phyloP scores from a whole-genome alignment of 2,113 vertebrate genomes.

The Tragelaphus scriptus region DNA sequence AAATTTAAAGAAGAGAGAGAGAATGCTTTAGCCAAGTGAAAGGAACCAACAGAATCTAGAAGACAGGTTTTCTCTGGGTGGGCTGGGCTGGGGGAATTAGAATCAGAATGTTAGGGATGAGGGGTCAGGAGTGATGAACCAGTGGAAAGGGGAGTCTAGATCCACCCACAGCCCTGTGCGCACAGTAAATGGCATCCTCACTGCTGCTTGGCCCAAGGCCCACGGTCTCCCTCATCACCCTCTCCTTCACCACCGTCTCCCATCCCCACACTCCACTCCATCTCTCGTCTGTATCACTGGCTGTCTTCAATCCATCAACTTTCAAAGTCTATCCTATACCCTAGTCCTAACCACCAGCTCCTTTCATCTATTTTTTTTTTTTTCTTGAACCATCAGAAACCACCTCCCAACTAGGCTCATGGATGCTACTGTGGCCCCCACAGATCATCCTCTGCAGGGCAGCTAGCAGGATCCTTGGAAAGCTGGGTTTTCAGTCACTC shows the following conservation, averaged over 20 bases:
- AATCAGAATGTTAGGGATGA: not conserved
- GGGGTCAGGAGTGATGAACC: not conserved
- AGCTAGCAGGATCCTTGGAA: not conserved
- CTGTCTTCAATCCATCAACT: not conserved
- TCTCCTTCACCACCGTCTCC: not conserved
- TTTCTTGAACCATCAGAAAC: not conserved
- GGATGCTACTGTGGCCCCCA: not conserved
- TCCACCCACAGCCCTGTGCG: too few relatives aligned
- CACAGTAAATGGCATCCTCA: not conserved
- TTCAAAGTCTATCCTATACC: not conserved
- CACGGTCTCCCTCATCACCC: not conserved
- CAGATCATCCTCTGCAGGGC: accelerated
- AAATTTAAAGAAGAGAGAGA: not conserved
- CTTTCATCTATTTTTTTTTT: not conserved
- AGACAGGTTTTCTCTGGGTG: not conserved
- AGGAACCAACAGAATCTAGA: not conserved
- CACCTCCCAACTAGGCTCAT: not conserved
- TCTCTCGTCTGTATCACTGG: not conserved
- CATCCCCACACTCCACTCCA: too few relatives aligned
- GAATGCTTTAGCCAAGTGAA: not conserved
- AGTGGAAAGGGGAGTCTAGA: not conserved
- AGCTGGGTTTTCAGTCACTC: not conserved
- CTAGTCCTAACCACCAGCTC: not conserved
- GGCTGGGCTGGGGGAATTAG: not conserved
- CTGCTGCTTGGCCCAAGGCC: not conserved